These are phyloP conservation scores for Rhopilema esculentum DNA, from an alignment of 30 jellyfish, hydroid and myxozoan genomes.

Conservation along the genomic window DNA sequence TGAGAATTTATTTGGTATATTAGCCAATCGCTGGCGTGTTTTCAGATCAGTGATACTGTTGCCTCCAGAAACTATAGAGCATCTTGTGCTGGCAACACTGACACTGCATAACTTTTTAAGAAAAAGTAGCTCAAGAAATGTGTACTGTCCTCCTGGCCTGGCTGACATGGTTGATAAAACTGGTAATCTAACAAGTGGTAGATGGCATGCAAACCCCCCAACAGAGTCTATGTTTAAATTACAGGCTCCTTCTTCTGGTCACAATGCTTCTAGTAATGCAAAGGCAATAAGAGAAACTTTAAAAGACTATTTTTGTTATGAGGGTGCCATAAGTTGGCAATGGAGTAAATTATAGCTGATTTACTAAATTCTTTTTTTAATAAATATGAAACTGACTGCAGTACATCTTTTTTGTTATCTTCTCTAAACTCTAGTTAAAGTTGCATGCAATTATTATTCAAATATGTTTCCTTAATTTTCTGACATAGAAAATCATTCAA, in stretches of 20 bases:
- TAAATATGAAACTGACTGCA: conserved; percentile 1
- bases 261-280: conserved; percentile 29
- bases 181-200: conserved; percentile 2
- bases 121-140: conserved; percentile 9
- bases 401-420: background rate
- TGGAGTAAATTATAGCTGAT: background rate
- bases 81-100: background rate
- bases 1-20: conserved; percentile 5
- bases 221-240: background rate
- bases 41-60: conserved; percentile 28
- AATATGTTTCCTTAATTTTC: conserved; percentile 4
- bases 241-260: background rate
- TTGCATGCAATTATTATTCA: background rate
- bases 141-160: conserved; percentile 32
- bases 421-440: background rate
- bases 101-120: conserved; percentile 13
- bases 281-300: conserved; percentile 25
- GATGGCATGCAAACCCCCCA: conserved; percentile 6
- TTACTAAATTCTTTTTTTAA: conserved; percentile 5
- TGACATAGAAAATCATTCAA: conserved; percentile 6
- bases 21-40: conserved; percentile 42
- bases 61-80: conserved; percentile 21
- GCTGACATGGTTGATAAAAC: conserved; percentile 15
- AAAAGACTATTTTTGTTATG: conserved; percentile 26
- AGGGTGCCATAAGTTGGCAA: conserved; percentile 7